Base-by-base conservation (phyloP, 1,140 invertebrate genomes). In the Helicoverpa zea region DNA sequence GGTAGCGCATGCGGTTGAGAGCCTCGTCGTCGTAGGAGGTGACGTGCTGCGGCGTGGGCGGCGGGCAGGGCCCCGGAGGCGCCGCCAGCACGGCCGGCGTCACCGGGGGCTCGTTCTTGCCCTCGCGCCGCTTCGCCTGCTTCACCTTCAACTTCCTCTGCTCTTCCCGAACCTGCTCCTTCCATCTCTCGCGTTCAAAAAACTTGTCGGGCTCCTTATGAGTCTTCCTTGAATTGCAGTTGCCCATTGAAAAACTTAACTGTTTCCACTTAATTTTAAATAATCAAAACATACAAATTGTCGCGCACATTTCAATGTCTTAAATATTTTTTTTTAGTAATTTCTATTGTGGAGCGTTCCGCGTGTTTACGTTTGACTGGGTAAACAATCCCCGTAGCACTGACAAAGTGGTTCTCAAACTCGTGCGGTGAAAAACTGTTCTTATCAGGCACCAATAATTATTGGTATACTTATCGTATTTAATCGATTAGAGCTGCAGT, bases 1-100 rank as follows among this genome's bases (percentile, higher is more conserved):
- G 96, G 11, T 95, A 95, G 16, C 95, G 95, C 87, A 97, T 95
- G 10, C 94, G 89, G 2, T 92, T 88, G 47, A 96, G 89, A 29
- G 92, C 92, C 79, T 95, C 92, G 29, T 95, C 91, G 81, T 96
- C 95, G 79, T 95, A 95, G 30, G 92, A 90, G 29, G 90, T 88
- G 1, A 88, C 77, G 14, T 91, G 88, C 14, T 92, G 84, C 2
- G 90, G 86, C 43, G 87, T 56, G 29, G 87, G 83, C 10, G 83
- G 13, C 13, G 88, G 85, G 29, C 59, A 77, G 0, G 79, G 35
- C 16, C 64, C 11, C n/a, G 83, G 79, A 11, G 68, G 83, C n/a
- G 73, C 77, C 52, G 76, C 74, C 47, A 84, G 49, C 14, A 23
- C 77, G 3, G 80, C 74, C 4, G 84, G 76, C 47, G 86, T 81